phyloP scores from a whole-genome alignment of 2,113 vertebrate genomes.

The Martes martes region DNA sequence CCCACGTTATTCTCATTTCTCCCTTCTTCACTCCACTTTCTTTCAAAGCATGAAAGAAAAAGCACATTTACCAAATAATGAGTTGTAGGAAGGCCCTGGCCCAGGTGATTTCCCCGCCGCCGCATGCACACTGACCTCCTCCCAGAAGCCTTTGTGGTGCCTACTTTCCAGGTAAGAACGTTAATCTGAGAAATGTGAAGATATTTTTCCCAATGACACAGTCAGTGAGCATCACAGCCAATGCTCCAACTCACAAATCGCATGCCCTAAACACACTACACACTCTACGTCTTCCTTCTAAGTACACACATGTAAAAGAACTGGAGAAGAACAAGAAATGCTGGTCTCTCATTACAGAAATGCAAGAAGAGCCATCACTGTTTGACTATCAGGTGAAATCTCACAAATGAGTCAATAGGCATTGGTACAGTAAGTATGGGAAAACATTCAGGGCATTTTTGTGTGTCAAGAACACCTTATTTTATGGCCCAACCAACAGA shows the following conservation, averaged over 20 bases:
- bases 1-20: not conserved
- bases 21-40: not conserved
- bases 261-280: not conserved
- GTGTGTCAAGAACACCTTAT: not conserved
- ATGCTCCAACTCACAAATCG: not conserved
- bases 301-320: not conserved
- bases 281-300: not conserved
- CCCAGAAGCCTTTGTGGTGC: not conserved
- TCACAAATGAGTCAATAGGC: not conserved
- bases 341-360: not conserved
- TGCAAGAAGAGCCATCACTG: not conserved
- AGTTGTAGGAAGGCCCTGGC: no score
- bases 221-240: no score
- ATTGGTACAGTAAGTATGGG: not conserved
- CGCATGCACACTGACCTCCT: not conserved
- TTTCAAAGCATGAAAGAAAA: not conserved
- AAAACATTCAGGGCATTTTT: not conserved
- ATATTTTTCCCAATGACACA: not conserved
- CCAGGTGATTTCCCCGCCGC: fast-evolving
- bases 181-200: not conserved
- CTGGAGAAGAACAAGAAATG: not conserved
- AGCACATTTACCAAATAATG: not conserved
- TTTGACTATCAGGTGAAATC: not conserved
- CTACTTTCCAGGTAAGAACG: not conserved
- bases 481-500: not conserved